phyloP scores from a whole-genome alignment of 2,797 vertebrate species.

The Paratrypauchen microcephalus region DNA sequence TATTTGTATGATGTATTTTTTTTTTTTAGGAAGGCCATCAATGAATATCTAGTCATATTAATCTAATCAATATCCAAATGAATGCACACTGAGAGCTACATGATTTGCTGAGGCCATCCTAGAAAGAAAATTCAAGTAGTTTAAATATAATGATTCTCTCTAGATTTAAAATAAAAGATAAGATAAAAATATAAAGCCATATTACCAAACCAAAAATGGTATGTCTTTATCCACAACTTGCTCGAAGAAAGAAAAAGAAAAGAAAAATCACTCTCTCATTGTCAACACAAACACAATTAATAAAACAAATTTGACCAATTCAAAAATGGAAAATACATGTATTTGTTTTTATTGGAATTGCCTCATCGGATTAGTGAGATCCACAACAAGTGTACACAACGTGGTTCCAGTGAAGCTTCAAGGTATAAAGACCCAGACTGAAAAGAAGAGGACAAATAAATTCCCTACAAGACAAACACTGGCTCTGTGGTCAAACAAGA shows the following conservation, averaged over 20 bases:
- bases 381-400: conserved; percentile 62
- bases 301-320: conserved; percentile 65
- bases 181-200: not conserved
- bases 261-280: conserved; percentile 7
- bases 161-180: not conserved
- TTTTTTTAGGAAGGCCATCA: not conserved
- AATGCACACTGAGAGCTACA: no score
- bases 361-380: conserved; percentile 53
- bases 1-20: not conserved
- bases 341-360: conserved; percentile 63
- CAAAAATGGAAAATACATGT: conserved; percentile 67
- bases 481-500: conserved; percentile 39
- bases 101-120: no score
- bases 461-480: conserved; percentile 50
- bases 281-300: conserved; percentile 58
- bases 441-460: conserved; percentile 61
- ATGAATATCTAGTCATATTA: no score
- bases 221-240: conserved; percentile 2
- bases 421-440: conserved; percentile 61
- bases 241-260: conserved; percentile 6
- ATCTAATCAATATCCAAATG: no score
- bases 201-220: not conserved
- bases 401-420: conserved; percentile 60
- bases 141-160: not conserved
- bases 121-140: no score